Evolutionary conservation across 2,113 vertebrate genomes (phyloP).

Genomic region (Pitta sordida): DNA sequence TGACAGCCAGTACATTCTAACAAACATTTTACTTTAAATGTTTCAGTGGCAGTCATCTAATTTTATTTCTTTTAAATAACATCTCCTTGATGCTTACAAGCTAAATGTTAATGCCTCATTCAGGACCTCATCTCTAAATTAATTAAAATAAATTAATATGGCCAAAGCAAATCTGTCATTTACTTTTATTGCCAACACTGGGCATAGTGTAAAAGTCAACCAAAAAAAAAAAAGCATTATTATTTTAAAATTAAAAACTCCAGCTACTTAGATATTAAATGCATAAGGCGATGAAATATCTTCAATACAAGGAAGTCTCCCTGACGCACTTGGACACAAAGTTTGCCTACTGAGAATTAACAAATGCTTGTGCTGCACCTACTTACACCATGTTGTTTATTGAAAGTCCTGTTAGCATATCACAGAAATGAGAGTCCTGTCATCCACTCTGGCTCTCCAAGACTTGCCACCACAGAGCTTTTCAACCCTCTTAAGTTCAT

Average conservation of each 20-base stretch:
- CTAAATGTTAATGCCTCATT: neutral
- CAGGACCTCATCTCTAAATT: neutral
- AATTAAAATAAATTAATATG: neutral
- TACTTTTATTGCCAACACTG: neutral
- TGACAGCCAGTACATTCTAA: neutral
- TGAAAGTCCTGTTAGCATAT: neutral
- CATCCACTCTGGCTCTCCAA: neutral
- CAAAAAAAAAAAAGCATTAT: neutral
- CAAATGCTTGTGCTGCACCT: neutral
- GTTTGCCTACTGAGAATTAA: neutral
- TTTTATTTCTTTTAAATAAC: conserved; percentile 9
- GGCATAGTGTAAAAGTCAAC: neutral
- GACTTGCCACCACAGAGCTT: neutral
- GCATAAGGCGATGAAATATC: neutral
- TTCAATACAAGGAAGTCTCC: neutral
- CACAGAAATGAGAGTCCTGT: neutral
- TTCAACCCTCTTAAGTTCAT: neutral
- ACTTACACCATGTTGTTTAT: neutral
- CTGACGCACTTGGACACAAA: neutral
- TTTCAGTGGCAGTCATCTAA: neutral
- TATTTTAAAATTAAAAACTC: neutral
- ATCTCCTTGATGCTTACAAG: neutral
- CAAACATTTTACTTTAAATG: neutral
- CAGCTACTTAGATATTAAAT: neutral
- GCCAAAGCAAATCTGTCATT: neutral